Evolutionary conservation across 2,888 invertebrate species (phyloP).

Genomic region (Eupeodes luniger): DNA sequence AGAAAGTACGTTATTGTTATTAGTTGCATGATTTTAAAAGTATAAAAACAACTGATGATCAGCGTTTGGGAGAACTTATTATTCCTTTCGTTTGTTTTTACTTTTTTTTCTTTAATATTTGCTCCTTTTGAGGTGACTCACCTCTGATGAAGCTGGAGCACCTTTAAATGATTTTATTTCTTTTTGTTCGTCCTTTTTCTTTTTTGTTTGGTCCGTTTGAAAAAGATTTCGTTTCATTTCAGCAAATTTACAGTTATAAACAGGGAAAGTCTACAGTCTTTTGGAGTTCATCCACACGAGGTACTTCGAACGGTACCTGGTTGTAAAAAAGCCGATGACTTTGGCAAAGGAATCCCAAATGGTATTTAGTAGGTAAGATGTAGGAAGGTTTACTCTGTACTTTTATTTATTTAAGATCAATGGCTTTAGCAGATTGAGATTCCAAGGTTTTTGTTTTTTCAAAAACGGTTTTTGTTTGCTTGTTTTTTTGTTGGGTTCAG

Average conservation of each 20-base stretch:
- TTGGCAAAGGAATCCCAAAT: conserved; percentile 52
- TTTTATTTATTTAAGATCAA: conserved; percentile 43
- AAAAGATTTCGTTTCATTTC: conserved; percentile 33
- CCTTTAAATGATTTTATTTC: conserved; percentile 48
- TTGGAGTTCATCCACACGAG: conserved; percentile 54
- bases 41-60: conserved; percentile 53
- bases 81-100: background rate
- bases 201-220: background rate
- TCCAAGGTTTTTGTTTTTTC: conserved; percentile 27
- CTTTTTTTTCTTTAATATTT: conserved; percentile 25
- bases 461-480: background rate
- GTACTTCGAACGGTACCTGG: background rate
- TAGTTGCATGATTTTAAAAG: conserved; percentile 2
- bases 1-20: conserved; percentile 2
- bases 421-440: conserved; percentile 39
- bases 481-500: background rate
- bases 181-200: conserved; percentile 1
- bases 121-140: conserved; percentile 57
- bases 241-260: conserved; percentile 33
- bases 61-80: conserved; percentile 29
- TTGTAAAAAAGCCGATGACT: conserved; percentile 55
- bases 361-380: conserved; percentile 18
- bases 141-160: conserved; percentile 38
- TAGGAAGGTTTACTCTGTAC: conserved; percentile 5
- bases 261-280: conserved; percentile 36